phyloP scores from a whole-genome alignment of 2,113 vertebrate genomes.

The Callospermophilus lateralis region DNA sequence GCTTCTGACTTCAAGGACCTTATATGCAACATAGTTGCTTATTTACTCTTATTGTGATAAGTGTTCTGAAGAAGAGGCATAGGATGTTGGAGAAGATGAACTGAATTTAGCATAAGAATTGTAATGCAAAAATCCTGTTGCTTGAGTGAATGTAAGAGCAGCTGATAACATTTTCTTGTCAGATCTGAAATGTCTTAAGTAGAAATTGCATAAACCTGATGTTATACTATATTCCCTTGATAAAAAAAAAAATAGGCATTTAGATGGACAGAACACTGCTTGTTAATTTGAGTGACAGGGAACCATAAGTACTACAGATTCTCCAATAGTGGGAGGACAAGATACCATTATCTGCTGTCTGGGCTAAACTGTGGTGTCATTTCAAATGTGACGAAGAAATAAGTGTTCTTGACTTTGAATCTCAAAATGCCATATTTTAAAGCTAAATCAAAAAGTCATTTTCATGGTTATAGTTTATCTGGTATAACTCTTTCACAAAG shows the following conservation, averaged over 20 bases:
- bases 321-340: not conserved
- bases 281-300: not conserved
- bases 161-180: not conserved
- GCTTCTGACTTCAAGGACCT: not conserved
- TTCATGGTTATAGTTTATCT: not conserved
- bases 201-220: not conserved
- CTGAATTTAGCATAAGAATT: not conserved
- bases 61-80: not conserved
- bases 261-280: not conserved
- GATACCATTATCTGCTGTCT: not conserved
- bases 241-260: slow-evolving; percentile 26
- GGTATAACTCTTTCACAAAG: not conserved
- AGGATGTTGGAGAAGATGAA: not conserved
- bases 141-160: not conserved
- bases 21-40: not conserved
- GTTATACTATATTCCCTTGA: not conserved
- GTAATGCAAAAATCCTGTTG: not conserved
- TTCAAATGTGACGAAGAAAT: slow-evolving; percentile 14
- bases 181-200: slow-evolving; percentile 11
- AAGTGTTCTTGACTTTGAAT: not conserved
- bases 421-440: slow-evolving; percentile 51
- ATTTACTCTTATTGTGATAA: not conserved
- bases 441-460: not conserved
- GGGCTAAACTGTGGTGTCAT: not conserved
- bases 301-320: not conserved